Base-by-base conservation (phyloP, 2,113 vertebrate species). In the Gnathonemus echidnorhynchus region DNA sequence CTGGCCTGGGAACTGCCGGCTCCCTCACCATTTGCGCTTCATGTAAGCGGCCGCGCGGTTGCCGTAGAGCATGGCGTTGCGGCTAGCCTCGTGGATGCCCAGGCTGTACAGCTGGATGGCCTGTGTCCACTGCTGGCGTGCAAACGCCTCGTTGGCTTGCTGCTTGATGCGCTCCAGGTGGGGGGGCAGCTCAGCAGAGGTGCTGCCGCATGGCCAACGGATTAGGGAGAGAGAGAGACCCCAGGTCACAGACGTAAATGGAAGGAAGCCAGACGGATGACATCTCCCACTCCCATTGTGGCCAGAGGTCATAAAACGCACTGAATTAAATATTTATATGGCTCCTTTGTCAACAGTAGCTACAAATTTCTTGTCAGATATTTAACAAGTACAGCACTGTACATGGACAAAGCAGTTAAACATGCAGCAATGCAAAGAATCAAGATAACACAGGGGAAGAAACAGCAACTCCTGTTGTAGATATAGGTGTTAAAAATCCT, bases 31-130 rank as follows among this genome's bases (percentile, higher is more conserved):
- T 92, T 99, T 99, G 95, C 98, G 97, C 88, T 99, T 99, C 98
- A 99, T 99, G 94, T 99, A 99, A 89, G 98, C 98, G 1, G 98
- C 98, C 0, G 98, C 98, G 48, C 98, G 96, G 95, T 99, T 99
- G 48, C 98, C 98, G 0, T 99, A 99, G 21, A 99, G 96, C 98
- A 99, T 98, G 92, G 98, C 97, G 0, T 98, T 99, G 93, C 95
- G 95, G 92, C 96, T 96, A 88, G 97, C 97, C 87, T 96, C 96
- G 92, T 98, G 97, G 91, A 99, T 97, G 0, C 98, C 97, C 90
- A 97, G 96, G 94, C 98, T 99, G 92, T 99, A 99, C n/a, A 99
- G 96, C 94, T 99, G 98, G 93, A 99, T 99, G 94, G 98, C 98
- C 93, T 97, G 97, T 11, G 98, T 99, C 98, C 98, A 99, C 92